These are phyloP conservation scores for Zaprionus ghesquierei DNA, from an alignment of 1,140 invertebrate genomes.

Conservation along the genomic window DNA sequence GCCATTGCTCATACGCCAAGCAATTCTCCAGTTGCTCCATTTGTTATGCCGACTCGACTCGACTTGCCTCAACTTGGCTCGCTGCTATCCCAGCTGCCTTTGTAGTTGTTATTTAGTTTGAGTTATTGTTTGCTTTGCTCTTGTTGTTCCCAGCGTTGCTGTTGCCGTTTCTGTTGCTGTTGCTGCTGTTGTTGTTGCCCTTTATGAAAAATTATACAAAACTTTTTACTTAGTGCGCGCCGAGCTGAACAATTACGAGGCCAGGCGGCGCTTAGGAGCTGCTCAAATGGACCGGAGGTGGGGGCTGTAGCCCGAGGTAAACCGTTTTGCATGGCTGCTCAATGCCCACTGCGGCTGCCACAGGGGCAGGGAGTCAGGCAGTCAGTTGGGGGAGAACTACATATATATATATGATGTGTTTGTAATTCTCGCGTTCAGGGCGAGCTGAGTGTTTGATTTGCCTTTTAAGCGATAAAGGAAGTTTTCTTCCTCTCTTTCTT, in stretches of 20 bases:
- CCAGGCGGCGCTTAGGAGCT: constrained; percentile 19
- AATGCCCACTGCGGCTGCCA: constrained; percentile 20
- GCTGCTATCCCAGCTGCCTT: constrained; percentile 6
- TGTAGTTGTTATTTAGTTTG: constrained; percentile 26
- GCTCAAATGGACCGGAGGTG: background rate
- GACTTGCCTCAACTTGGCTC: background rate
- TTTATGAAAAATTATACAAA: constrained; percentile 78
- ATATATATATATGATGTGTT: constrained; percentile 69
- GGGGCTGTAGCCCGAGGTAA: background rate
- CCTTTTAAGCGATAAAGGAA: constrained; percentile 30
- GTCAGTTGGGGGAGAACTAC: constrained; percentile 12
- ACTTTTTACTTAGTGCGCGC: constrained; percentile 71
- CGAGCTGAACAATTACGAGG: constrained; percentile 63
- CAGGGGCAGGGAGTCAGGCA: background rate
- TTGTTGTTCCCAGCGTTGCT: background rate
- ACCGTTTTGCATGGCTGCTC: constrained; percentile 30
- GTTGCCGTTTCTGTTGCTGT: constrained; percentile 5
- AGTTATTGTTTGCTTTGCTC: constrained; percentile 32
- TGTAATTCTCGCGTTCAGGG: constrained; percentile 37
- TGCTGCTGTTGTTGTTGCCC: constrained; percentile 20
- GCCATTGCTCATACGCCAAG: constrained; percentile 64
- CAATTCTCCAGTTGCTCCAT: constrained; percentile 59
- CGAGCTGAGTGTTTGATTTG: constrained; percentile 43
- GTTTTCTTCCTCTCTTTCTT: background rate
- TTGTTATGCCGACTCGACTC: constrained; percentile 23